Evolutionary conservation across 2,113 vertebrate genomes (phyloP).

Genomic region (Labeo catla): DNA sequence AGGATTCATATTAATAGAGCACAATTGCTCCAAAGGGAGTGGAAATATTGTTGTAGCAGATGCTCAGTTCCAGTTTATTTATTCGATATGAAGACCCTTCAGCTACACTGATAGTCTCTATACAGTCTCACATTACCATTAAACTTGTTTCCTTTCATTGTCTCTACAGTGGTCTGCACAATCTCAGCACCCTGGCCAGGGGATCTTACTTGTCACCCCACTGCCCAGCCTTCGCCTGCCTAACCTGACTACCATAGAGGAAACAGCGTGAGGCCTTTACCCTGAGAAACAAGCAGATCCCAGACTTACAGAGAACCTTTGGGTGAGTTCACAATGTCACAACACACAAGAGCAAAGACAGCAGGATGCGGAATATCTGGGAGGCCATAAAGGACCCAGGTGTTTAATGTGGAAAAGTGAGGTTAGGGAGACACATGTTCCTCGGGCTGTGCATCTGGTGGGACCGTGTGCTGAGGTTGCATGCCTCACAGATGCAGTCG

Average conservation of each 20-base stretch:
- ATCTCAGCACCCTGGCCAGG: conserved; percentile 53
- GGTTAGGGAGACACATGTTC: conserved; percentile 29
- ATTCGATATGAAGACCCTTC: conserved; percentile 13
- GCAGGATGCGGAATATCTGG: not conserved
- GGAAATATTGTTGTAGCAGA: conserved; percentile 27
- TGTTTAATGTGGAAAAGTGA: conserved; percentile 38
- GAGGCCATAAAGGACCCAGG: conserved; percentile 7
- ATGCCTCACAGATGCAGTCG: conserved; percentile 46
- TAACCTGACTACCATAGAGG: conserved; percentile 1
- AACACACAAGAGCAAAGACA: not conserved
- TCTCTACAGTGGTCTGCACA: conserved; percentile 51
- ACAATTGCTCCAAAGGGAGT: not conserved
- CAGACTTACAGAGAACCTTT: not conserved
- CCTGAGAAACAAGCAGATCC: not conserved
- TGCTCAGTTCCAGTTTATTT: conserved; percentile 27
- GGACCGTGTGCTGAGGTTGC: conserved; percentile 10
- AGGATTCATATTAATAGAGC: conserved; percentile 29
- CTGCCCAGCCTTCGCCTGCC: not conserved
- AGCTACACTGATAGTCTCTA: not conserved
- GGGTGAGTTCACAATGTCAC: conserved; percentile 41
- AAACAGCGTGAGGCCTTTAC: not conserved
- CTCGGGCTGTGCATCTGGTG: conserved; percentile 20
- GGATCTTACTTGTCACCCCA: conserved; percentile 29
- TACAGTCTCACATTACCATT: not conserved
- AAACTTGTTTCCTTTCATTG: not conserved